Evolutionary conservation across 2,797 vertebrate species (phyloP).

Genomic region (Hirundo rustica): DNA sequence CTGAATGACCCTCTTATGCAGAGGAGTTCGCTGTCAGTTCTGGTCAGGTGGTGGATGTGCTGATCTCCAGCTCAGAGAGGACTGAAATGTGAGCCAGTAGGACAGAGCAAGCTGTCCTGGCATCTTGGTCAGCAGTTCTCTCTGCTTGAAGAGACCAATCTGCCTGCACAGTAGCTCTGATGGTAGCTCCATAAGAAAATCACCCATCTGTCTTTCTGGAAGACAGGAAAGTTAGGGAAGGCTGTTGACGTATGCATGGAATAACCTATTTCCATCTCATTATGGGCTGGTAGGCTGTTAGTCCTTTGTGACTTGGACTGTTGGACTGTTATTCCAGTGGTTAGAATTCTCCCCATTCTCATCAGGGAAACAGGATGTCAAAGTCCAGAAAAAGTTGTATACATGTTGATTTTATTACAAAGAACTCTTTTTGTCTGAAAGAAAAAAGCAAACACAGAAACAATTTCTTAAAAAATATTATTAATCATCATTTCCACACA

Average conservation of each 20-base stretch:
- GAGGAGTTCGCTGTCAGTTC: not conserved
- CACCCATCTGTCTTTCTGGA: not conserved
- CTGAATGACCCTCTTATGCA: not conserved
- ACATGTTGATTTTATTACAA: not conserved
- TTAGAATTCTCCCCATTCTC: not conserved
- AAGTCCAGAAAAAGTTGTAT: not conserved
- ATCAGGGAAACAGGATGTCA: not conserved
- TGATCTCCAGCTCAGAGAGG: not conserved
- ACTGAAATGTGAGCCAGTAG: not conserved
- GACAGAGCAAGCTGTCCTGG: not conserved
- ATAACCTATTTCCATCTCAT: not conserved
- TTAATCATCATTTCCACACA: not conserved
- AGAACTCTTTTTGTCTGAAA: not conserved
- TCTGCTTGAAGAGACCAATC: not conserved
- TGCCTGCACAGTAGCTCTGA: not conserved
- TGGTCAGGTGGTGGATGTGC: not conserved
- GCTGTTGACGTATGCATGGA: not conserved
- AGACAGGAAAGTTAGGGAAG: not conserved
- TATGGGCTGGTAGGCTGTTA: not conserved
- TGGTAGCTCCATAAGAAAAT: not conserved
- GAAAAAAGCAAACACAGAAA: not conserved
- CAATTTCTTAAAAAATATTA: not conserved
- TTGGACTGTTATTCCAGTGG: not conserved
- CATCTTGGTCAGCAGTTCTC: not conserved
- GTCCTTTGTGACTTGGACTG: not conserved